Conservation (phyloP, 1,140 invertebrate species). For the Drosophila bipectinata region DNA sequence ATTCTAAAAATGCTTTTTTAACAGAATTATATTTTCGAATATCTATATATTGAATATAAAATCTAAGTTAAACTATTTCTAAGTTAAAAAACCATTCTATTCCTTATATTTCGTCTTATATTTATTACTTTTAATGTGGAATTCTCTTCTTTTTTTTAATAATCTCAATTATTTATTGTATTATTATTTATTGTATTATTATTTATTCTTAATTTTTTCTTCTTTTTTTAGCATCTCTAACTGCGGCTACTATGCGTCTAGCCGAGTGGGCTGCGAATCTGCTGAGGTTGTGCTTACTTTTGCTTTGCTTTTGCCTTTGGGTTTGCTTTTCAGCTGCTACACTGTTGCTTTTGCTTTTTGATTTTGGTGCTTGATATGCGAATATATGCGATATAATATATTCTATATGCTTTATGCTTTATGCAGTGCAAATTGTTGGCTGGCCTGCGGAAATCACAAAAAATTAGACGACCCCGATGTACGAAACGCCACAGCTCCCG, state of each 20-base stretch:
- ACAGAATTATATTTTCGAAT: too few relatives aligned
- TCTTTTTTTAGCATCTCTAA: slow-evolving; percentile 12
- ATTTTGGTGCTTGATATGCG: slow-evolving; percentile 1
- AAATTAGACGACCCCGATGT: slow-evolving; percentile 69
- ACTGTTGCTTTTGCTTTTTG: slow-evolving; percentile 14
- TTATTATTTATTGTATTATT: neutral
- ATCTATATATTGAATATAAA: too few relatives aligned
- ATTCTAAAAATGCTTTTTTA: too few relatives aligned
- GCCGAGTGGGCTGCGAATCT: slow-evolving; percentile 51
- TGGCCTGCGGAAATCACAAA: slow-evolving; percentile 75
- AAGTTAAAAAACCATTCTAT: too few relatives aligned
- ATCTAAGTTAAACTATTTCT: too few relatives aligned
- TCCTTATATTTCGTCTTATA: too few relatives aligned
- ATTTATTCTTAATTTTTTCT: neutral
- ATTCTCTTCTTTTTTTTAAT: neutral
- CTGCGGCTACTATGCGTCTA: slow-evolving; percentile 44
- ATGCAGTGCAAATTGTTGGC: slow-evolving; percentile 67
- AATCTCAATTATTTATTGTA: neutral
- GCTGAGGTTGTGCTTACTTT: slow-evolving; percentile 35
- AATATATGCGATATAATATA: neutral
- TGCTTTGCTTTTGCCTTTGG: slow-evolving; percentile 18
- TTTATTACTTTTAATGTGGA: neutral
- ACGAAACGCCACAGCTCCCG: slow-evolving; percentile 34
- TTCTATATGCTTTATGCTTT: slow-evolving; percentile 10
- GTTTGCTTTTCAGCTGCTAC: slow-evolving; percentile 1